Percentiles rank a stretch among this genome's conserved stretches.
These are phyloP conservation scores for Chrysemys picta DNA, from an alignment of 2,113 vertebrate species.

Conservation along the genomic window DNA sequence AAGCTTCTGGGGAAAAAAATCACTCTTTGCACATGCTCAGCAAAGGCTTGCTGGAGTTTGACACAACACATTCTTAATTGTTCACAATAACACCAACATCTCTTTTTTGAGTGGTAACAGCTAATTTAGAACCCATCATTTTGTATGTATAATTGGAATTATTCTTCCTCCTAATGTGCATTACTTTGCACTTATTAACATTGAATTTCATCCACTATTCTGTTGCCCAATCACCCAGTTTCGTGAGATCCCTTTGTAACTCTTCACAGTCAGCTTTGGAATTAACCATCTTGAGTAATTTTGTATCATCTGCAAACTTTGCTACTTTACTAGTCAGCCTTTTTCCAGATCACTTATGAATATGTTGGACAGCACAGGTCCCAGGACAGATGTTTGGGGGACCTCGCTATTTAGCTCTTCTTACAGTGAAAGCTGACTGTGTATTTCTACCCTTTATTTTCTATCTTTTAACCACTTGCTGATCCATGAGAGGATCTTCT, in stretches of 20 bases:
- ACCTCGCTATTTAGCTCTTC: neutral
- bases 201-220: neutral
- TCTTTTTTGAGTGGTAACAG: neutral
- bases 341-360: neutral
- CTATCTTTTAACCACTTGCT: neutral
- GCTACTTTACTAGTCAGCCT: neutral
- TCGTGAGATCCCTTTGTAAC: neutral
- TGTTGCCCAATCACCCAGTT: neutral
- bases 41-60: neutral
- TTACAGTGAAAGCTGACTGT: neutral
- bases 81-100: neutral
- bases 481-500: neutral
- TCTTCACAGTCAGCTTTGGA: neutral
- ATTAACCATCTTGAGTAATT: neutral
- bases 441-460: neutral
- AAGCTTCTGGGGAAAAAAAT: neutral
- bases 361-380: neutral
- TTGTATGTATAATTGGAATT: neutral
- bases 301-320: neutral
- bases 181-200: neutral
- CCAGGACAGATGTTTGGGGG: neutral
- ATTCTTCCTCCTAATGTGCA: neutral
- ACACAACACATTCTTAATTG: neutral
- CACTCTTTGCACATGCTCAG: neutral
- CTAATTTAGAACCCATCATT: neutral